These are phyloP conservation scores for Phyllotis vaccarum DNA, from an alignment of 2,797 vertebrate genomes.

Conservation along the genomic window DNA sequence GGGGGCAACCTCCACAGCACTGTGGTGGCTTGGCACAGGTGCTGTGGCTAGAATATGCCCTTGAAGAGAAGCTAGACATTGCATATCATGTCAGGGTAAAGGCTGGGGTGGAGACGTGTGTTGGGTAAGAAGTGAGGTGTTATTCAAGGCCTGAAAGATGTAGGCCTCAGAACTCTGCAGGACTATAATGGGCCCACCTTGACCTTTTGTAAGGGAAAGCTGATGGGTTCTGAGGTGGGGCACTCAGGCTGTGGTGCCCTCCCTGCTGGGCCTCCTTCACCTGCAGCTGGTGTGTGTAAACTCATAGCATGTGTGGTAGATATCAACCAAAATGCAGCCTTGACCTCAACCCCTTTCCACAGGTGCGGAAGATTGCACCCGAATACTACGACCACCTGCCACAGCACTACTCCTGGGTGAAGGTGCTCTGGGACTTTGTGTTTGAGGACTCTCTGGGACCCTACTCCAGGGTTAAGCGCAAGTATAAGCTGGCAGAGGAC, in stretches of 20 bases:
- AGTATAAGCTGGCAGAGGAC: slow-evolving; percentile 90
- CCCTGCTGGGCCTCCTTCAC: background rate
- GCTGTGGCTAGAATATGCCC: background rate
- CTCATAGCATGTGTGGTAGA: background rate
- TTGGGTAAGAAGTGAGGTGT: background rate
- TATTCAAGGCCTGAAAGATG: background rate
- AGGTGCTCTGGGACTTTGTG: slow-evolving; percentile 97
- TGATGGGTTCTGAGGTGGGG: background rate
- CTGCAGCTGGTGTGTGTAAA: background rate
- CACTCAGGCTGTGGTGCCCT: background rate
- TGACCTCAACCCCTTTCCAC: slow-evolving; percentile 27
- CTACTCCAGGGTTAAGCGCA: slow-evolving; percentile 95
- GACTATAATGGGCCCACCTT: background rate
- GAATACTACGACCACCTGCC: slow-evolving; percentile 97
- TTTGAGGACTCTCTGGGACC: slow-evolving; percentile 95
- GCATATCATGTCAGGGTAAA: background rate
- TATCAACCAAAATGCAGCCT: background rate
- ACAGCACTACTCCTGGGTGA: slow-evolving; percentile 96
- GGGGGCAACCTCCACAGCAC: too few relatives aligned
- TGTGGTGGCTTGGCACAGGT: background rate
- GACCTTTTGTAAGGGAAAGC: background rate
- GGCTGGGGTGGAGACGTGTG: background rate
- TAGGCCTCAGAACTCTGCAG: background rate
- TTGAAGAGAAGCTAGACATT: background rate
- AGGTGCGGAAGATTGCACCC: slow-evolving; percentile 97